Conservation (phyloP, 2,797 vertebrate genomes). For the Aeoliscus strigatus region DNA sequence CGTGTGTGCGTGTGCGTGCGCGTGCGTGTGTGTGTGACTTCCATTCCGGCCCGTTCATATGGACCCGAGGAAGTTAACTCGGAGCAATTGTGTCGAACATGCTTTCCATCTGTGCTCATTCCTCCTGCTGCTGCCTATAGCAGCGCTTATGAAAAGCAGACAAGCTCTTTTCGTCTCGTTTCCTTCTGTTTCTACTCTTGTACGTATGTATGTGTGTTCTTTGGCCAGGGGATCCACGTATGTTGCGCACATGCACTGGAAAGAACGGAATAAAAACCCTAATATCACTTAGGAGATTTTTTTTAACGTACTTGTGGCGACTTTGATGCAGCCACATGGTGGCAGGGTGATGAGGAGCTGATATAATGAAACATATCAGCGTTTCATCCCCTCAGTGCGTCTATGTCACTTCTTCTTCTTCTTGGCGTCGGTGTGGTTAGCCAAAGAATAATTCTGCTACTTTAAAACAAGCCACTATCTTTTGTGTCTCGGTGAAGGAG, state of each 20-base stretch:
- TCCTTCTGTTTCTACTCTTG: constrained; percentile 14
- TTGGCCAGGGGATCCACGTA: not conserved
- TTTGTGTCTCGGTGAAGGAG: too few species aligned
- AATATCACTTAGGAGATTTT: constrained; percentile 3
- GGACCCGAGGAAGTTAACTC: constrained; percentile 16
- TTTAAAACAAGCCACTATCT: too few species aligned
- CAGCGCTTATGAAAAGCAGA: constrained; percentile 7
- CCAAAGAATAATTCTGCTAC: too few species aligned
- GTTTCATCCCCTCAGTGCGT: not conserved
- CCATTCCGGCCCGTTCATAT: constrained; percentile 8
- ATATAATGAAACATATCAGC: not conserved
- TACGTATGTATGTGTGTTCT: constrained; percentile 10
- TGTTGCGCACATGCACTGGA: constrained; percentile 3
- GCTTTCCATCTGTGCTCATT: constrained; percentile 12
- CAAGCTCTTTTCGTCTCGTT: not conserved
- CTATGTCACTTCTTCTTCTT: too few species aligned
- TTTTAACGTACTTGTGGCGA: constrained; percentile 6
- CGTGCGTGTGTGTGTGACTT: constrained; percentile 21
- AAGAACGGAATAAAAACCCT: constrained; percentile 6
- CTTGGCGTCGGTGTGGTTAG: too few species aligned
- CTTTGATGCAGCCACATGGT: constrained; percentile 23
- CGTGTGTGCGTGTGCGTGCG: constrained; percentile 16
- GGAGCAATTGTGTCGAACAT: constrained; percentile 6
- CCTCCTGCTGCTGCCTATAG: constrained; percentile 1
- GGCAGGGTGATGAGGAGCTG: constrained; percentile 3